Evolutionary conservation across 2,888 invertebrate species (phyloP).

Genomic region (Auanema freiburgensis): DNA sequence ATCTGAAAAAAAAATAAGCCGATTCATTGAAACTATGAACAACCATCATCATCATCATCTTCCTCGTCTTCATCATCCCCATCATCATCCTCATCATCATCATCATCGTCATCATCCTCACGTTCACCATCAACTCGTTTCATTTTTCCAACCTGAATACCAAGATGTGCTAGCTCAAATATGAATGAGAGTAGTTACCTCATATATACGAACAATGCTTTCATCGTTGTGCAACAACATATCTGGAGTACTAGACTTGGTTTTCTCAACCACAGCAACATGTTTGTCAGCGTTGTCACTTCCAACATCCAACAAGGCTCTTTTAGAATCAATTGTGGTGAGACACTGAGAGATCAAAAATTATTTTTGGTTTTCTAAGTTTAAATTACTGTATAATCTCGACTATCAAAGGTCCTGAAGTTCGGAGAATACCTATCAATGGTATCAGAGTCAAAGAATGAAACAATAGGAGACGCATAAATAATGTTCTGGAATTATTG

Average conservation of each 20-base stretch:
- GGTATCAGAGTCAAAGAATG: slow-evolving; percentile 3
- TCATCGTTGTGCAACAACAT: slow-evolving; percentile 6
- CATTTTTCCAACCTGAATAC: slow-evolving; percentile 15
- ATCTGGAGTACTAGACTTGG: not conserved
- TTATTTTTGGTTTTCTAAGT: not conserved
- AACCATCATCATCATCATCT: slow-evolving; percentile 1
- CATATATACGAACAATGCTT: slow-evolving; percentile 13
- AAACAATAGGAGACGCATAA: slow-evolving; percentile 9
- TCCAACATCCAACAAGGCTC: slow-evolving; percentile 12
- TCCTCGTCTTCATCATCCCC: slow-evolving; percentile 9
- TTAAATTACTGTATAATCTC: slow-evolving; percentile 18
- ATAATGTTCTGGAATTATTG: slow-evolving; percentile 15
- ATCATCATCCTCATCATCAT: slow-evolving; percentile 18
- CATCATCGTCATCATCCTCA: slow-evolving; percentile 20
- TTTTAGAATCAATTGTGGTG: slow-evolving; percentile 18
- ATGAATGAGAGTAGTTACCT: slow-evolving; percentile 2
- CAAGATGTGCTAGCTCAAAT: not conserved
- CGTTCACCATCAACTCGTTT: slow-evolving; percentile 20
- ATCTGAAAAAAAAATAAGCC: no score
- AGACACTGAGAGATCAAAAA: slow-evolving; percentile 11
- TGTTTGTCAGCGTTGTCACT: slow-evolving; percentile 11
- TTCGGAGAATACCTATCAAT: no score
- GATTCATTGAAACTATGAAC: not conserved
- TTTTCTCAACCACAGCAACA: slow-evolving; percentile 13
- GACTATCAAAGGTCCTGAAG: slow-evolving; percentile 13